Percentiles rank a stretch among this genome's conserved stretches.
These are phyloP conservation scores for Drosophila melanogaster DNA, from an alignment of 1,140 invertebrate species.

Conservation along the genomic window DNA sequence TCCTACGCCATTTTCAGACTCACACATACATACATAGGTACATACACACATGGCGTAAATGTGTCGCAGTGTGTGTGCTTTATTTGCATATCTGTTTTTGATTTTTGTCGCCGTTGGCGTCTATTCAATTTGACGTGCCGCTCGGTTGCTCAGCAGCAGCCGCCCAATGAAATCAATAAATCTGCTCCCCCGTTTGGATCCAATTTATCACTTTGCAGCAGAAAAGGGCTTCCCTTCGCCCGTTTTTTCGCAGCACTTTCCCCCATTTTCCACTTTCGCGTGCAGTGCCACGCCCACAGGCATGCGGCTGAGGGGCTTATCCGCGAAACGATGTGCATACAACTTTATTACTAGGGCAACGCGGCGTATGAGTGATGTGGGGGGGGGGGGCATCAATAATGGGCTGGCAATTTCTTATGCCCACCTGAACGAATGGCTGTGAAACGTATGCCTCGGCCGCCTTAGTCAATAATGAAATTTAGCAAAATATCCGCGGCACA, in stretches of 20 bases:
- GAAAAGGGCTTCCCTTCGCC: neutral
- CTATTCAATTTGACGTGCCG: constrained; percentile 74
- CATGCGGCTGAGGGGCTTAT: constrained; percentile 54
- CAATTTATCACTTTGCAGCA: constrained; percentile 78
- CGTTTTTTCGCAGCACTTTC: constrained; percentile 7
- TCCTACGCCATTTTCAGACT: constrained; percentile 21
- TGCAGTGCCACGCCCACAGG: constrained; percentile 43
- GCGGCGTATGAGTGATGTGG: constrained; percentile 69
- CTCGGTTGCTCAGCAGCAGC: constrained; percentile 43
- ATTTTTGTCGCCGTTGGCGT: constrained; percentile 78
- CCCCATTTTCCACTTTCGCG: constrained; percentile 32
- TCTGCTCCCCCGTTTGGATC: constrained; percentile 81
- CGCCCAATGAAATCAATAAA: constrained; percentile 78
- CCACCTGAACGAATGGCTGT: constrained; percentile 21
- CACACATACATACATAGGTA: neutral
- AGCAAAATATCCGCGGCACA: constrained; percentile 69
- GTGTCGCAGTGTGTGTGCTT: constrained; percentile 16
- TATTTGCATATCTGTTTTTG: constrained; percentile 82
- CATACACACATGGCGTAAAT: neutral
- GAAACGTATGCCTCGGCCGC: constrained; percentile 28
- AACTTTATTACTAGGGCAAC: constrained; percentile 68
- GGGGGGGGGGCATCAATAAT: constrained; percentile 3
- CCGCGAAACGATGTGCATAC: constrained; percentile 52
- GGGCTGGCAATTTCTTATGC: constrained; percentile 53
- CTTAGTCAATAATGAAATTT: constrained; percentile 81